Conservation (phyloP, 2,797 vertebrate genomes). For the Picus viridis region DNA sequence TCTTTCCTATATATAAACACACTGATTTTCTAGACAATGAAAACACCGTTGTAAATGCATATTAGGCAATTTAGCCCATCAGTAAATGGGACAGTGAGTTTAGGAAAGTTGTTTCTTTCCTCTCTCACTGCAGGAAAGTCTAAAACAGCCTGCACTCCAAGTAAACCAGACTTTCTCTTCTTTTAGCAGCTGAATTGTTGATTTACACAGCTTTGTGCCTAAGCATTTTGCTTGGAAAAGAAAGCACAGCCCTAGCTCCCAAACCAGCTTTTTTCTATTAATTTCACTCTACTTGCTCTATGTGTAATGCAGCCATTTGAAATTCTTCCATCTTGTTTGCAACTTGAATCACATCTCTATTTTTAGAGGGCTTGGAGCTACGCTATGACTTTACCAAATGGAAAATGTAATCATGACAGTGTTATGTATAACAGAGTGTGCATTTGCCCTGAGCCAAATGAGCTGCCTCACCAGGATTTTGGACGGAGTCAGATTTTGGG, state of each 20-base stretch:
- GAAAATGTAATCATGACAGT: conserved; percentile 65
- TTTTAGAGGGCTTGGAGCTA: conserved; percentile 60
- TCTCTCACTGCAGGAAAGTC: conserved; percentile 39
- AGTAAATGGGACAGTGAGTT: conserved; percentile 44
- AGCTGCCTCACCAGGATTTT: conserved; percentile 54
- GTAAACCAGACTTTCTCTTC: background rate
- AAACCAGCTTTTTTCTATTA: conserved; percentile 56
- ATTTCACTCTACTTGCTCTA: conserved; percentile 35
- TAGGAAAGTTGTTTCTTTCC: conserved; percentile 32
- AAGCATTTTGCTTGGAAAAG: background rate
- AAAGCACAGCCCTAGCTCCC: background rate
- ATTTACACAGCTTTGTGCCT: background rate
- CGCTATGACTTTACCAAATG: conserved; percentile 55
- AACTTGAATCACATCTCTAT: conserved; percentile 63
- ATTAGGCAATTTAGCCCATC: conserved; percentile 33
- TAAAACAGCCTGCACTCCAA: conserved; percentile 25
- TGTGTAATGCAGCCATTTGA: conserved; percentile 28
- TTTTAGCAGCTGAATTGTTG: conserved; percentile 5
- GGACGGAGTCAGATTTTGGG: conserved; percentile 16
- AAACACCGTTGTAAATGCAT: conserved; percentile 2
- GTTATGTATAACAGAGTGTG: conserved; percentile 50
- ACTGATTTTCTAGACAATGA: background rate
- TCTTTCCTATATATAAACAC: background rate
- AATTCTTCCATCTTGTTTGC: conserved; percentile 67
- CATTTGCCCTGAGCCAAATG: conserved; percentile 44